phyloP scores from a whole-genome alignment of 2,113 vertebrate genomes.

The Pseudolaguvia tuberculata region DNA sequence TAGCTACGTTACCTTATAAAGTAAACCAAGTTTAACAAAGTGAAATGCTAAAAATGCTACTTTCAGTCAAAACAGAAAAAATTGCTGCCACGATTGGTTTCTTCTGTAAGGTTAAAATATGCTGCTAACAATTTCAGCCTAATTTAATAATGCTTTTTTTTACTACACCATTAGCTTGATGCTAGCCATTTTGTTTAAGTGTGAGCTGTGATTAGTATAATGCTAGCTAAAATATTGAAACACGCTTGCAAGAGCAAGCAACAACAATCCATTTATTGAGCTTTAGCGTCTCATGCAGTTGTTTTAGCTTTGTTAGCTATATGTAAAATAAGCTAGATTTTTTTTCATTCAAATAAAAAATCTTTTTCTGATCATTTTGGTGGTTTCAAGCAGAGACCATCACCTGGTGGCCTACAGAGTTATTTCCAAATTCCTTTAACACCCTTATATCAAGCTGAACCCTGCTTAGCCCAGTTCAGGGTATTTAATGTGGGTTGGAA shows the following conservation, averaged over 20 bases:
- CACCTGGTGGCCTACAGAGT: too few species aligned
- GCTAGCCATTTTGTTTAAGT: background rate
- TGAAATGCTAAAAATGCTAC: too few species aligned
- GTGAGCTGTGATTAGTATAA: background rate
- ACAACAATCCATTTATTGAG: background rate
- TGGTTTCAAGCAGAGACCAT: too few species aligned
- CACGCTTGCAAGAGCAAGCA: too few species aligned
- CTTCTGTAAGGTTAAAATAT: background rate
- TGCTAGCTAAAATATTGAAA: background rate
- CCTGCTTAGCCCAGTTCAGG: too few species aligned
- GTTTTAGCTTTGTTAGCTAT: conserved; percentile 2
- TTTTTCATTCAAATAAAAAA: background rate
- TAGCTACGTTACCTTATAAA: too few species aligned
- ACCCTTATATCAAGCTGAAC: too few species aligned
- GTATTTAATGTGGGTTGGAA: too few species aligned
- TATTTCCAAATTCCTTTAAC: too few species aligned
- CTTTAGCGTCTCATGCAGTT: background rate
- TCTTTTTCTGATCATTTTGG: background rate
- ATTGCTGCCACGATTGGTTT: background rate
- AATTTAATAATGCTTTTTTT: background rate
- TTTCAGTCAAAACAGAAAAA: too few species aligned
- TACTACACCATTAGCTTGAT: background rate
- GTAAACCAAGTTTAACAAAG: too few species aligned
- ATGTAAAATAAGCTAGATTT: too few species aligned
- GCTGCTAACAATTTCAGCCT: background rate